Evolutionary conservation across 2,113 vertebrate genomes (phyloP).

Genomic region (Phodopus roborovskii): DNA sequence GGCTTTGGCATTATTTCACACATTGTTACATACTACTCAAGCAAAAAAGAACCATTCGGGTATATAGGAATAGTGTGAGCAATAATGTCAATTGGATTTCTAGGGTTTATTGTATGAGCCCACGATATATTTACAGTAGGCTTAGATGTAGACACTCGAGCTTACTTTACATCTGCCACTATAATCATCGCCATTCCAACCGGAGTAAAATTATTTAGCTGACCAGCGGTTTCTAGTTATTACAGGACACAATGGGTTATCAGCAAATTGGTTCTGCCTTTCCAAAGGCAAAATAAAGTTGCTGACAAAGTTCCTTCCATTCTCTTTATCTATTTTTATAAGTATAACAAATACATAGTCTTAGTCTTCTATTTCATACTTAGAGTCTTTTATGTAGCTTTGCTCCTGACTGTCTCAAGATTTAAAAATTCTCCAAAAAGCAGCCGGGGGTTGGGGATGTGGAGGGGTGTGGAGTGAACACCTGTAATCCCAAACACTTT

Average conservation of each 20-base stretch:
- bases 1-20: no score
- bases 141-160: no score
- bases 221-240: neutral
- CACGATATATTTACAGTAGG: no score
- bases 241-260: neutral
- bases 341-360: neutral
- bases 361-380: neutral
- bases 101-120: no score
- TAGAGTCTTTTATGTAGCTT: neutral
- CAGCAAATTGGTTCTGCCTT: conserved; percentile 26
- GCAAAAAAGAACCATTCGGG: no score
- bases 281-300: conserved; percentile 56
- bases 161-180: no score
- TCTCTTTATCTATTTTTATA: neutral
- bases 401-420: conserved; percentile 1
- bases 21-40: no score
- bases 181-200: no score
- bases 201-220: no score
- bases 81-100: no score
- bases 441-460: no score
- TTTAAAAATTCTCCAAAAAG: neutral
- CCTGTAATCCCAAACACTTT: neutral
- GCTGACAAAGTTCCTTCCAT: neutral
- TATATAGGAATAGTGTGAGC: no score
- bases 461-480: neutral